These are phyloP conservation scores for Ectemnius continuus DNA, from an alignment of 2,888 invertebrate genomes.

Conservation along the genomic window DNA sequence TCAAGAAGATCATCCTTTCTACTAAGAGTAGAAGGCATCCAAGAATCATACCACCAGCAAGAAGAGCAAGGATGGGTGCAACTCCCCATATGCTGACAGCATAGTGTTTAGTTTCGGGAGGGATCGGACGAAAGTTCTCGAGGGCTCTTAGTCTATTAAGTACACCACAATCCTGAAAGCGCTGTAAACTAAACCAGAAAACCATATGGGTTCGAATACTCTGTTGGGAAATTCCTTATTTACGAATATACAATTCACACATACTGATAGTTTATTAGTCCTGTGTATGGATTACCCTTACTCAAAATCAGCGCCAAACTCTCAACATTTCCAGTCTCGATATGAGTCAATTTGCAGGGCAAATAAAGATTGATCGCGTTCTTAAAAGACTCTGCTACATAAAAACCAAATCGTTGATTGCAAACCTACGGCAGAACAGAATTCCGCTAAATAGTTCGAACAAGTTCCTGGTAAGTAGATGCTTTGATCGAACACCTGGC, in stretches of 20 bases:
- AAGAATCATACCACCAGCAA: slow-evolving; percentile 54
- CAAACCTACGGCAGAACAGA: too few species aligned
- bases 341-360: slow-evolving; percentile 57
- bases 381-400: slow-evolving; percentile 50
- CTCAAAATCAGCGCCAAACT: slow-evolving; percentile 60
- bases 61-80: slow-evolving; percentile 60
- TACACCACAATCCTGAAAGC: slow-evolving; percentile 63
- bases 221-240: too few species aligned
- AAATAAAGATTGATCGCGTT: slow-evolving; percentile 41
- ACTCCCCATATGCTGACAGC: slow-evolving; percentile 55
- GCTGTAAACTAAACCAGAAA: slow-evolving; percentile 58
- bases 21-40: slow-evolving; percentile 51
- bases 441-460: too few species aligned
- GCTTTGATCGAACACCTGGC: slow-evolving; percentile 50
- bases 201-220: too few species aligned
- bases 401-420: too few species aligned
- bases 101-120: background rate
- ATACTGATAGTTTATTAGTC: slow-evolving; percentile 62
- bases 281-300: slow-evolving; percentile 63
- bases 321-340: slow-evolving; percentile 60
- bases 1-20: background rate
- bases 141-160: slow-evolving; percentile 55
- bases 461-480: too few species aligned
- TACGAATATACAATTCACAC: slow-evolving; percentile 6
- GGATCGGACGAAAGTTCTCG: slow-evolving; percentile 17